Percentiles rank a stretch among this genome's conserved stretches.
These are phyloP conservation scores for Pristionchus maxplancki DNA, from an alignment of 2,888 invertebrate species.

Conservation along the genomic window DNA sequence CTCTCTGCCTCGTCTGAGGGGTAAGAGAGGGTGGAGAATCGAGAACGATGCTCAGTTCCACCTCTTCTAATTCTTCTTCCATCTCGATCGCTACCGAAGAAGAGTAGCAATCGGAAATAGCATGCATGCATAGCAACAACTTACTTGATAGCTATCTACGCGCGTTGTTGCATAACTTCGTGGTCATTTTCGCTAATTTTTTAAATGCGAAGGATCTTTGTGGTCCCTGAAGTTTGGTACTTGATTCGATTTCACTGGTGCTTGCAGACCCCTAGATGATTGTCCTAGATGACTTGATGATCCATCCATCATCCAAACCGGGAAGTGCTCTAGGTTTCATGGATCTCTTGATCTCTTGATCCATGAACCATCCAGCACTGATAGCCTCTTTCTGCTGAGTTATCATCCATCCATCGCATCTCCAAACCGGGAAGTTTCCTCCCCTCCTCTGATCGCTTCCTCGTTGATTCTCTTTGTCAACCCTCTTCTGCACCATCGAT, in stretches of 20 bases:
- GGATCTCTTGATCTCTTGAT: not conserved
- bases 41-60: no score
- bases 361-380: not conserved
- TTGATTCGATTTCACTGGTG: no score
- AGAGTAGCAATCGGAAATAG: not conserved
- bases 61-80: not conserved
- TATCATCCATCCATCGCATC: not conserved
- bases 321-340: not conserved
- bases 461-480: conserved; percentile 41
- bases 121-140: not conserved
- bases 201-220: no score
- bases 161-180: not conserved
- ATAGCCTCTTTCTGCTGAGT: not conserved
- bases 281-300: no score
- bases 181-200: no score
- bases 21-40: no score
- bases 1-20: not conserved
- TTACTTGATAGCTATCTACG: not conserved
- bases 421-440: conserved; percentile 31
- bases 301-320: not conserved
- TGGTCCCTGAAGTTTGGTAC: no score
- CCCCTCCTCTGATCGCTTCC: not conserved
- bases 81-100: not conserved
- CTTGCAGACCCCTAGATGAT: no score
- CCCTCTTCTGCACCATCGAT: conserved; percentile 42